Conservation (phyloP, 2,888 invertebrate genomes). For the Rhagophthalmus giganteus region DNA sequence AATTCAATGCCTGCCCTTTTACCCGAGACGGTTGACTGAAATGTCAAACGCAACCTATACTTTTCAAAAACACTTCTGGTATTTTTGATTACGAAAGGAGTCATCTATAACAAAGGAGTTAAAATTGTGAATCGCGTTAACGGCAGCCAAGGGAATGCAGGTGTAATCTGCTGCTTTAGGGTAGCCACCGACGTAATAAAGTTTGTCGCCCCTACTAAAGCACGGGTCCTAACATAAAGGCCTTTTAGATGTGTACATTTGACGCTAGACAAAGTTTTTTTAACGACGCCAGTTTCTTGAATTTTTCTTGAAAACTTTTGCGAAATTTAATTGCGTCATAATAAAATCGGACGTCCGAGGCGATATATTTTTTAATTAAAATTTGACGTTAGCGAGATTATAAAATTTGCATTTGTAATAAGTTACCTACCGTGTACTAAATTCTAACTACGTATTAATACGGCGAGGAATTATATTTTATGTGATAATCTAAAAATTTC, state of each 20-base stretch:
- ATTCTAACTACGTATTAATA: no score
- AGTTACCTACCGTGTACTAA: no score
- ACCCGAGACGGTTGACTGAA: neutral
- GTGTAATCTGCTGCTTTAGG: constrained; percentile 36
- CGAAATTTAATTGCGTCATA: constrained; percentile 15
- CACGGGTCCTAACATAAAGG: constrained; percentile 7
- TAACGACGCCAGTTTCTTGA: constrained; percentile 6
- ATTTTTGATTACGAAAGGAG: no score
- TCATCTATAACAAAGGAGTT: constrained; percentile 13
- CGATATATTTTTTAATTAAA: no score
- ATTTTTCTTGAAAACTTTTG: constrained; percentile 8
- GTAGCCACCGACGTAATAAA: constrained; percentile 31
- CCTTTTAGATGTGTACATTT: constrained; percentile 14
- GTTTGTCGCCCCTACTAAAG: constrained; percentile 23
- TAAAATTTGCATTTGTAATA: no score
- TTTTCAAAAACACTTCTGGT: constrained; percentile 8
- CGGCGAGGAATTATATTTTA: no score
- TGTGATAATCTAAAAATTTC: no score
- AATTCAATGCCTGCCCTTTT: constrained; percentile 8
- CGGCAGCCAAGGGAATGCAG: constrained; percentile 32
- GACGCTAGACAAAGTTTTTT: constrained; percentile 9
- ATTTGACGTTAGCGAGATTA: no score
- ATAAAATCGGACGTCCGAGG: no score
- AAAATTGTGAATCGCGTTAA: constrained; percentile 34
- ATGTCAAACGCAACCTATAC: constrained; percentile 6